These are phyloP conservation scores for Semnornis frantzii DNA, from an alignment of 2,113 vertebrate genomes.

Conservation along the genomic window DNA sequence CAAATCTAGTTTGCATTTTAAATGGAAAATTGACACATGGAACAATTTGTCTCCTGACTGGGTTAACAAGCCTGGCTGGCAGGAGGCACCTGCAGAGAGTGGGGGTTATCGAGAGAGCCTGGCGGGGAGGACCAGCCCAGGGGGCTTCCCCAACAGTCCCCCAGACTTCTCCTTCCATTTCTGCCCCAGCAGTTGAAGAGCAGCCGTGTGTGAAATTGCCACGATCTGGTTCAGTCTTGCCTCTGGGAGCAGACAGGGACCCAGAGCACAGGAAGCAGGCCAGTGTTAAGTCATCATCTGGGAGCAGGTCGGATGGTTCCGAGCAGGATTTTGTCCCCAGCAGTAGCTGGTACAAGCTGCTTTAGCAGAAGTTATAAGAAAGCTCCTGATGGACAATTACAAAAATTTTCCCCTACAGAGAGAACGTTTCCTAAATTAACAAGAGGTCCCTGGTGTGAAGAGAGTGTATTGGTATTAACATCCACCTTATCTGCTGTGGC, in stretches of 20 bases:
- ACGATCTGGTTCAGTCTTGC: accelerated
- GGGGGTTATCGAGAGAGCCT: not conserved
- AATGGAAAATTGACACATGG: constrained; percentile 83
- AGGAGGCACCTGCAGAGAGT: not conserved
- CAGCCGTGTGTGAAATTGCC: not conserved
- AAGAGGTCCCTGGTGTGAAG: not conserved
- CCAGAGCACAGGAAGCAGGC: accelerated
- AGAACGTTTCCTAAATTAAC: not conserved
- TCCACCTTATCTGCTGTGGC: not conserved
- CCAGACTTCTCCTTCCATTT: not conserved
- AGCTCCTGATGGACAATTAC: not conserved
- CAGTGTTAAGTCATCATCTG: accelerated
- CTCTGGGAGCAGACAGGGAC: not conserved
- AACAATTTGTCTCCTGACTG: constrained; percentile 80
- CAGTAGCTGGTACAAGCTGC: not conserved
- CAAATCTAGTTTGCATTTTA: constrained; percentile 87
- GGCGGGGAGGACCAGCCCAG: accelerated
- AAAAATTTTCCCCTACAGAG: not conserved
- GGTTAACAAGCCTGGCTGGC: constrained; percentile 65
- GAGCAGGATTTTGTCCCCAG: not conserved
- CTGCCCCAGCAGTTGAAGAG: not conserved
- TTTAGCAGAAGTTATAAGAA: not conserved
- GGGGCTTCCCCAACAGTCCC: not conserved
- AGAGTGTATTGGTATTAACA: not conserved
- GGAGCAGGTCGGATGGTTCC: not conserved